Evolutionary conservation across 2,888 invertebrate genomes (phyloP), one percentile per base, ranked within the genome.

Genomic region (Plemyria rubiginata): DNA sequence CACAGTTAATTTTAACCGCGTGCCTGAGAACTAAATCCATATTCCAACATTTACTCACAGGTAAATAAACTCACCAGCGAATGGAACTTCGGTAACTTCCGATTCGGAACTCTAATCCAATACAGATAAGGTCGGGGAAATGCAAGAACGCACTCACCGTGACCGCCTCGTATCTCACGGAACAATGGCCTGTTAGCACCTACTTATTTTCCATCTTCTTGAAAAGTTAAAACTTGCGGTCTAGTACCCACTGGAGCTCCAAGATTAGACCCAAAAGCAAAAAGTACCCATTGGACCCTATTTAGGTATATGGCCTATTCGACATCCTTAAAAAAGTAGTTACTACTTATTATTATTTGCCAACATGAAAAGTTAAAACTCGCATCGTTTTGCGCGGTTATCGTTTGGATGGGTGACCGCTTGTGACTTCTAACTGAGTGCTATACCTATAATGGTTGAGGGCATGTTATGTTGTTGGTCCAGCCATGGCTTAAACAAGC

Each of bases 131-230:
- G 59, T 40, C 53, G 61, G 60, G 61, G 54, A 62, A 66, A 67
- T 53, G 62, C 53, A 54, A 40, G 32, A 56, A 60, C 50, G 62
- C 63, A 64, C 32, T 58, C 43, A 63, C 62, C 65, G 70, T 60
- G 64, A 57, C 63, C 65, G 68, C 56, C 56, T 65, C 68, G 68
- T 69, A 71, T 69, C 70, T 65, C 67, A 70, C 62, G 59, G 65
- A 60, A 71, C 71, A 71, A 71, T 71, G 55, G 66, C 50, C 55
- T 55, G 54, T 51, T 55, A n/a, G 48, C 11, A 16, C 16, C 16
- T 45, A 45, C 45, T 11, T 45, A 22, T 22, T 45, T 13, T 8
- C 32, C 29, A 40, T 40, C 56, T 40, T 54, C 43, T 60, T 38
- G n/a, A 55, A 46, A 16, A 51, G 15, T 15, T 28, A 29, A 38